Evolutionary conservation across 2,797 vertebrate species (phyloP).

Genomic region (Loriculus beryllinus): DNA sequence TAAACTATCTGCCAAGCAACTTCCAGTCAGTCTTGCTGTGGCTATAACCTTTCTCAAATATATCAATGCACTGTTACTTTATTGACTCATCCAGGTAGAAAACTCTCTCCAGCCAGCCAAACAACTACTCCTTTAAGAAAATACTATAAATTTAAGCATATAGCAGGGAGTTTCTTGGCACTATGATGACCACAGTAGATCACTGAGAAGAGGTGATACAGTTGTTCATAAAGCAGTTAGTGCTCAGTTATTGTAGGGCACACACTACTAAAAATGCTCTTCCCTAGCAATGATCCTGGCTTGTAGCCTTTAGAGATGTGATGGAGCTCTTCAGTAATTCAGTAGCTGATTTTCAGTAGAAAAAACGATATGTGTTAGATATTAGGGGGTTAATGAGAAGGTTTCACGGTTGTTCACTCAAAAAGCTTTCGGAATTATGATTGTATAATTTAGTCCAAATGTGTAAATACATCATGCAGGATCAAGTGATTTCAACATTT

Average conservation of each 20-base stretch:
- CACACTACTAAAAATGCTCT: neutral
- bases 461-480: neutral
- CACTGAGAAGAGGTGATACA: neutral
- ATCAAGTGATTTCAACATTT: neutral
- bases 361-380: neutral
- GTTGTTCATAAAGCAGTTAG: neutral
- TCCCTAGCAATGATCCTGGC: neutral
- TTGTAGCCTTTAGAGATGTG: neutral
- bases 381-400: neutral
- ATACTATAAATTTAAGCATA: neutral
- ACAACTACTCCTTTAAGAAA: conserved; percentile 21
- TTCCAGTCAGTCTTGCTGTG: neutral
- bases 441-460: neutral
- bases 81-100: conserved; percentile 36
- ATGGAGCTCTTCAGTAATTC: neutral
- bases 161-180: neutral
- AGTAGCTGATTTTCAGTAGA: neutral
- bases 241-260: neutral
- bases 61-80: conserved; percentile 2
- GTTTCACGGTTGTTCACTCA: neutral
- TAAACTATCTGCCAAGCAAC: neutral
- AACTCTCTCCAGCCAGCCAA: conserved; percentile 23
- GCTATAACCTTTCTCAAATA: neutral
- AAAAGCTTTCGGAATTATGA: neutral
- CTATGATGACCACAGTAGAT: neutral